Base-by-base conservation (phyloP, 2,797 vertebrate genomes). In the Pygocentrus nattereri region DNA sequence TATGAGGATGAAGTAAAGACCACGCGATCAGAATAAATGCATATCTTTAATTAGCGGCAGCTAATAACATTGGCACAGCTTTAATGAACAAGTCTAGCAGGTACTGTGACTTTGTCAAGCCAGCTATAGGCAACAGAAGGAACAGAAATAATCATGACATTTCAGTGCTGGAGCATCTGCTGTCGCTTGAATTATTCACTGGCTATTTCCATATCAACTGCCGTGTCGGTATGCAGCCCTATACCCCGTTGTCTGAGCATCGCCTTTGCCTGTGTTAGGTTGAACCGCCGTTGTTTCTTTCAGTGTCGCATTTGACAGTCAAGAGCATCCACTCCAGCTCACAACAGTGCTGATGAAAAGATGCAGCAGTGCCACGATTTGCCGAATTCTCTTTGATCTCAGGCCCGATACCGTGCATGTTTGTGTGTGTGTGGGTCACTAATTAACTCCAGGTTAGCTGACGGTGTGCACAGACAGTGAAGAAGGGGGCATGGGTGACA, bases 401-500 rank as follows among this genome's bases (percentile, higher is more conserved):
- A 21, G 67, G 23, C 27, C 47, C 61, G 47, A 68, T 54, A 21
- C 72, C 13, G 16, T 18, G 18, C 47, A 41, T 34, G 67, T 70
- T 38, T 8, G 56, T 19, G 27, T 18, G 13, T 34, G 18, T 41
- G 16, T 30, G 41, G 16, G 65, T 59, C 6, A n/a, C 71, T 79
- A 58, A 78, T 78, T 78, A 78, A 59, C 52, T 69, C 31, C 52
- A 78, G 65, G 23, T 54, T 78, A 70, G 44, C 34, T 78, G 64
- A 58, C 65, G 44, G 52, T 56, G 56, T 65, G 44, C 71, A 11
- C 31, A 52, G 31, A 74, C 54, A 64, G 59, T 11, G 38, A 56
- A 52, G 74, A 44, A 54, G 85, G 87, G 76, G 85, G 81, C 78
- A 87, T 52, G 76, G 77, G 67, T 82, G 56, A 12, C 62, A 67